Base-by-base conservation (phyloP, 2,797 vertebrate species). In the Synanceia verrucosa region DNA sequence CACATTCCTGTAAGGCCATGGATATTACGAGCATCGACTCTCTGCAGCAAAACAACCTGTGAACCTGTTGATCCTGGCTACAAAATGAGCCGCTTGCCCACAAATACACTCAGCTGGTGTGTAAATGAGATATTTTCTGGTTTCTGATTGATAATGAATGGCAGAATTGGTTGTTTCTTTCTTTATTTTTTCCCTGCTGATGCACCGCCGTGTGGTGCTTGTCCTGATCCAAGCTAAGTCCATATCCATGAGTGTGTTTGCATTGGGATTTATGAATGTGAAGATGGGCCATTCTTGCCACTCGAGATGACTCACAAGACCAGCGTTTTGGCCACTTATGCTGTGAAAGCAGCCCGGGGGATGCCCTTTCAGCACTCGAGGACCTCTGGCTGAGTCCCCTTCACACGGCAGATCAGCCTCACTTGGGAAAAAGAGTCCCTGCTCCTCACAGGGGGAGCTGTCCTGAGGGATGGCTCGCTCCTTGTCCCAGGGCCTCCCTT, bases 291-390 rank as follows among this genome's bases (percentile, higher is more conserved):
- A 94, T 94, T 95, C 94, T 95, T 88, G 92, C 93, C 89, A 88
- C 91, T 94, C 93, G 90, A 95, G 95, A 95, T 94, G 95, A 93
- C 94, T 96, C 96, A 96, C 96, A 94, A 95, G 96, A 96, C 93
- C 86, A 55, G 89, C 92, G 88, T 91, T 92, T 91, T 94, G 89
- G 91, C 88, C 95, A 94, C 95, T 95, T 95, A 93, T 73, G 90
- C 88, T 77, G 90, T 95, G 92, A 97, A 96, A 96, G 94, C 87
- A 70, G 81, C 90, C 91, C 86, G 86, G 88, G 78, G 92, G 94
- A 91, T 91, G 92, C 91, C 93, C 93, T 94, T 94, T 94, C 91
- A 88, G 92, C 90, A 94, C 92, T 92, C 86, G 91, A 92, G 90
- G 91, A 91, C 91, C 88, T 91, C 90, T 93, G 89, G 91, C 92